Evolutionary conservation across 2,797 vertebrate genomes (phyloP).

Genomic region (Fistularia commersonii): DNA sequence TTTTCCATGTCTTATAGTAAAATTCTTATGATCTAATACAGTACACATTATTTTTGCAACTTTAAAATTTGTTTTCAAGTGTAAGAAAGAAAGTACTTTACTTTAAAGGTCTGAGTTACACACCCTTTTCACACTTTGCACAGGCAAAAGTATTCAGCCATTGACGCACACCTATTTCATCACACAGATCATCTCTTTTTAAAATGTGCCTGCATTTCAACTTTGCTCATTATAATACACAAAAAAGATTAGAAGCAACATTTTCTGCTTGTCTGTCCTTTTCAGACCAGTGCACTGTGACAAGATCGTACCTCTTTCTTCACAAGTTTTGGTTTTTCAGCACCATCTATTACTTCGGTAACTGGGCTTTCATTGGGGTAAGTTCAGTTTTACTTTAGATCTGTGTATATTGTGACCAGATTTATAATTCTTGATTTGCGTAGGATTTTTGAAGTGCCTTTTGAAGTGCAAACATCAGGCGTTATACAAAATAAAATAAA

Average conservation of each 20-base stretch:
- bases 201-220: too few relatives aligned
- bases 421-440: too few relatives aligned
- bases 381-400: conserved; percentile 45
- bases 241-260: background rate
- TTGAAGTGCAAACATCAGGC: too few relatives aligned
- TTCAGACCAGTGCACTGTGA: conserved; percentile 92
- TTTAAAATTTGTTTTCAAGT: background rate
- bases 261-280: conserved; percentile 15
- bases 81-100: background rate
- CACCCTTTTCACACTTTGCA: background rate
- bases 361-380: conserved; percentile 96
- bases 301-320: conserved; percentile 93
- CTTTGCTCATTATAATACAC: too few relatives aligned
- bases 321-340: conserved; percentile 99
- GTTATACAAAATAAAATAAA: too few relatives aligned
- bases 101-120: background rate
- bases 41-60: background rate
- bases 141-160: too few relatives aligned
- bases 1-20: too few relatives aligned
- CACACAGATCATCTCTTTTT: too few relatives aligned
- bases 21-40: too few relatives aligned
- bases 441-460: too few relatives aligned
- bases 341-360: conserved; percentile 97
- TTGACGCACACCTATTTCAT: too few relatives aligned
- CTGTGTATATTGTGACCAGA: too few relatives aligned